A percentile compares a stretch with the other conserved stretches of the same genome.
These are phyloP conservation scores for Hepsetus odoe DNA, from an alignment of 2,113 vertebrate species.

Conservation along the genomic window DNA sequence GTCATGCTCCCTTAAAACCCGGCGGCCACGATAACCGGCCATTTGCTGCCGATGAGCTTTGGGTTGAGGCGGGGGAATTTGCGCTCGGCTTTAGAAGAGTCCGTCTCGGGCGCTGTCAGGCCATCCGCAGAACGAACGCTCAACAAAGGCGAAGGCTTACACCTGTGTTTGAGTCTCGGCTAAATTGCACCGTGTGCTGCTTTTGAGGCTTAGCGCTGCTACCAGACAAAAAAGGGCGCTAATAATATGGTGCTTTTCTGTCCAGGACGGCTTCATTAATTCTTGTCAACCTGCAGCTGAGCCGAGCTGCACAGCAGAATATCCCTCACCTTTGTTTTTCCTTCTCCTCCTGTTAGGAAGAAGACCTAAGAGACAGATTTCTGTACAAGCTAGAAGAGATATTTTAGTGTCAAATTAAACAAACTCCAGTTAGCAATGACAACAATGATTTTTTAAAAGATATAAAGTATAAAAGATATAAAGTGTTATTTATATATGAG, in stretches of 20 bases:
- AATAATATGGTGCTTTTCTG: constrained; percentile 2
- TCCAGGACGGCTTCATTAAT: background rate
- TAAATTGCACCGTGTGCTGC: background rate
- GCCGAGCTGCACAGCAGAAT: background rate
- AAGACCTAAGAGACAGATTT: background rate
- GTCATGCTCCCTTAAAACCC: constrained; percentile 35
- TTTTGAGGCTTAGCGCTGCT: background rate
- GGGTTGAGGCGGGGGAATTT: constrained; percentile 41
- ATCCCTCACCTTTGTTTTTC: background rate
- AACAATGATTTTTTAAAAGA: no score
- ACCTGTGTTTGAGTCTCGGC: constrained; percentile 14
- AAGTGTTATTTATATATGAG: no score
- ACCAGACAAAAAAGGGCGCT: background rate
- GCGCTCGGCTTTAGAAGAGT: constrained; percentile 1
- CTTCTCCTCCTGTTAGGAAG: background rate
- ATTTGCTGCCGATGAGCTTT: constrained; percentile 51
- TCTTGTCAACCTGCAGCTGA: background rate
- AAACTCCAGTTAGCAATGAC: no score
- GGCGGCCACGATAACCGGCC: constrained; percentile 48
- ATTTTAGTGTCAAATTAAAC: no score
- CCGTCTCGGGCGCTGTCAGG: background rate
- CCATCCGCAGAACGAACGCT: background rate
- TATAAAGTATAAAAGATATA: no score
- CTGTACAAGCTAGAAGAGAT: background rate
- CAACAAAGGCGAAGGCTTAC: constrained; percentile 7